Conservation (phyloP, 2,888 invertebrate genomes). For the Caenorhabditis zanzibari region DNA sequence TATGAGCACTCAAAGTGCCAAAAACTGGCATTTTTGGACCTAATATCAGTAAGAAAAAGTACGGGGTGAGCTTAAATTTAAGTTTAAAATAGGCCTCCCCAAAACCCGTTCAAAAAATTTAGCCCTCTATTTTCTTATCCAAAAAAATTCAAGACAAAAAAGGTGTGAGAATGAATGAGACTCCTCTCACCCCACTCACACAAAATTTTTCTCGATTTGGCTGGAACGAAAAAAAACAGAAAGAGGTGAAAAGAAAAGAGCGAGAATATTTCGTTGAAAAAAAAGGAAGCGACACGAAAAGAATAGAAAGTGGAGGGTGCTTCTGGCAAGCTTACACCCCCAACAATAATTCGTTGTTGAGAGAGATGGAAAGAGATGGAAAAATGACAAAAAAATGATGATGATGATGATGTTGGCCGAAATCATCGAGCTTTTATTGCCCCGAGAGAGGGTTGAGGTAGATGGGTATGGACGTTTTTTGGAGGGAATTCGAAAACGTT, state of each 20-base stretch:
- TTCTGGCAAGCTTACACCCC: background rate
- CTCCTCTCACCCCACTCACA: background rate
- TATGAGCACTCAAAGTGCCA: no score
- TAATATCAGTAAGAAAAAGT: no score
- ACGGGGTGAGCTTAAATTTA: no score
- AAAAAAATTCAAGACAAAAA: background rate
- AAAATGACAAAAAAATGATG: constrained; percentile 6
- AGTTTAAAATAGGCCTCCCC: no score
- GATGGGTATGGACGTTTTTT: no score
- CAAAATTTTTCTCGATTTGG: constrained; percentile 34
- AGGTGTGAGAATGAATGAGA: constrained; percentile 29
- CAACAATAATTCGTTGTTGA: constrained; percentile 6
- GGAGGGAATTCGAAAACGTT: no score
- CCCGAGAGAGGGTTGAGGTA: no score
- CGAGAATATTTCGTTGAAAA: constrained; percentile 9
- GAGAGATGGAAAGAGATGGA: no score
- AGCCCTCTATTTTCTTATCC: background rate
- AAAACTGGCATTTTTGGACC: no score
- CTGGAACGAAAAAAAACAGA: constrained; percentile 17
- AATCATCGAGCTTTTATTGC: no score
- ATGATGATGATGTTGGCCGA: background rate
- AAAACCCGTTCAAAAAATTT: no score
- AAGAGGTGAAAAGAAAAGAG: background rate
- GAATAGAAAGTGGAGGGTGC: background rate
- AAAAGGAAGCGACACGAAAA: constrained; percentile 1